phyloP scores from a whole-genome alignment of 1,140 invertebrate genomes.

The Anagrus nilaparvatae region DNA sequence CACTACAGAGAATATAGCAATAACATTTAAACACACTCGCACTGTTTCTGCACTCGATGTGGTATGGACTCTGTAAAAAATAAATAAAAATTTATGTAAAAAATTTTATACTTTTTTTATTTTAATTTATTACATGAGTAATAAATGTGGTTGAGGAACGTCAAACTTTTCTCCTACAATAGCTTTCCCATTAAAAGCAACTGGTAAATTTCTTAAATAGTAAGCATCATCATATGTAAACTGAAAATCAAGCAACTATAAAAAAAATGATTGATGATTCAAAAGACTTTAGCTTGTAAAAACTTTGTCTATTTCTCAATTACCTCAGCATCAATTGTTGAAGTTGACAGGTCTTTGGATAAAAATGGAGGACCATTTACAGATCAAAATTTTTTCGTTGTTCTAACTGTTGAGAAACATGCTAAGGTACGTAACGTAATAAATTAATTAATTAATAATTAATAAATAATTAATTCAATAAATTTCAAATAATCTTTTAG shows the following conservation, averaged over 20 bases:
- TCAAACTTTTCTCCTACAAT: conserved; percentile 47
- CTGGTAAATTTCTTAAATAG: conserved; percentile 28
- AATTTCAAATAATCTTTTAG: too few species aligned
- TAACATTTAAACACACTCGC: conserved; percentile 73
- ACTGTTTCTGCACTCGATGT: conserved; percentile 70
- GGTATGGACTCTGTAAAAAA: conserved; percentile 23
- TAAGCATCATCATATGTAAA: conserved; percentile 35
- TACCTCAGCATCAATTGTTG: conserved; percentile 47
- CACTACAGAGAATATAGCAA: conserved; percentile 78
- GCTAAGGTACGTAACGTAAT: conserved; percentile 47
- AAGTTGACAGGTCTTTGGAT: conserved; percentile 46
- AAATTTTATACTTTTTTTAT: neutral
- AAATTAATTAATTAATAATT: too few species aligned
- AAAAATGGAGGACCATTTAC: conserved; percentile 51
- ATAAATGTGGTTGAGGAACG: conserved; percentile 73
- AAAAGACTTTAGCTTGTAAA: neutral
- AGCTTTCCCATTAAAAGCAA: conserved; percentile 24
- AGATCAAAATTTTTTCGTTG: conserved; percentile 50
- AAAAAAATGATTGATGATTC: too few species aligned
- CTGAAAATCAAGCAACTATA: conserved; percentile 21
- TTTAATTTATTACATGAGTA: conserved; percentile 91
- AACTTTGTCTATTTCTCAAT: too few species aligned
- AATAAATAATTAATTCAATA: too few species aligned
- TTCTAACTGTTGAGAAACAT: conserved; percentile 43
- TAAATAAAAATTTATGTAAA: too few species aligned